Base-by-base conservation (phyloP, 2,797 vertebrate genomes). In the Ispidina lecontei region DNA sequence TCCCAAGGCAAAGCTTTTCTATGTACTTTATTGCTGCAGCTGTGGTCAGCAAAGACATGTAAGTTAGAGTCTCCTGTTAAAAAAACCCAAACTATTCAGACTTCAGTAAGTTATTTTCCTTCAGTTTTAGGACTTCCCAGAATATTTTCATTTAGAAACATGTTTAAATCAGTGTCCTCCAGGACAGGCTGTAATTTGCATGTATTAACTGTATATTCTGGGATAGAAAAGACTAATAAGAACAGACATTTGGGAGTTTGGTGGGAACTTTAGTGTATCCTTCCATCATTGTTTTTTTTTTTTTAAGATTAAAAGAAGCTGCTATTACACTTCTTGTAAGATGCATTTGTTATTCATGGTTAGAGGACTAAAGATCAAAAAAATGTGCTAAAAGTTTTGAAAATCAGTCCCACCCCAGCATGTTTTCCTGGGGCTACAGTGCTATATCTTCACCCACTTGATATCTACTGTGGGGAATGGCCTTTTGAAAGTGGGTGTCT, bases 401-500 rank as follows among this genome's bases (percentile, higher is more conserved):
- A 93, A 67, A 88, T 91, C 47, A 62, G 39, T 55, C 64, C 80
- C 86, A 90, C 73, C 22, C 44, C 80, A 63, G 28, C 31, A 49
- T 82, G 63, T 90, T 86, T 90, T 94, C 93, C 86, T 88, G 84
- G 56, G 56, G 68, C 56, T 81, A 78, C 14, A 35, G 65, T 81
- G 83, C 15, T 84, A 17, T 55, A 84, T 77, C 80, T 84, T 93
- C 91, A 91, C 84, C 71, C 90, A 91, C 86, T 84, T 90, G 26
- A 59, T 90, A 93, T 37, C 35, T 88, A 22, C 84, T 64, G 47
- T 75, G 72, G 54, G 33, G 84, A 94, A 94, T 90, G 84, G 67
- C 90, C 90, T 94, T 93, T 84, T 84, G 71, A 90, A 94, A 91
- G 56, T 67, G 37, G 18, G 18, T 84, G 54, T 90, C 90, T 95